Evolutionary conservation across 1,140 invertebrate genomes (phyloP).

Genomic region (Cepaea nemoralis): DNA sequence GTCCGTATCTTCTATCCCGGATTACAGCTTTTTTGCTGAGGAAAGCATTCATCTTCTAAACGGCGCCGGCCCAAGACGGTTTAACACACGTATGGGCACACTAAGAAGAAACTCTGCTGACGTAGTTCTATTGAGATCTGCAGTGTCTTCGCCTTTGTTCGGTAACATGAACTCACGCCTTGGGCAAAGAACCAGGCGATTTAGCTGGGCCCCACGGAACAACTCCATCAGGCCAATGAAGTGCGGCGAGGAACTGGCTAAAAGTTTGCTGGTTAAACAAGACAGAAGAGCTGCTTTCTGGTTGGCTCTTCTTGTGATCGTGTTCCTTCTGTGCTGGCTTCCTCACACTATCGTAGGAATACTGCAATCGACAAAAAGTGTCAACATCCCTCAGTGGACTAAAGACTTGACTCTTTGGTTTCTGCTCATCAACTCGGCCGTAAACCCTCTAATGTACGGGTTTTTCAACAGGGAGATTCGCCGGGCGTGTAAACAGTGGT

Average conservation of each 20-base stretch:
- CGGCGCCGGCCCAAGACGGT: neutral
- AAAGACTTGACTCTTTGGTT: slow-evolving; percentile 55
- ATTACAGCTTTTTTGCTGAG: slow-evolving; percentile 53
- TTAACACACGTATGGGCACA: neutral
- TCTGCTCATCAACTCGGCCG: slow-evolving; percentile 54
- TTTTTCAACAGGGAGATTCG: slow-evolving; percentile 62
- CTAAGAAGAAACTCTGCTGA: slow-evolving; percentile 6
- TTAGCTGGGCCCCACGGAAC: slow-evolving; percentile 27
- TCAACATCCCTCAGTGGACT: slow-evolving; percentile 47
- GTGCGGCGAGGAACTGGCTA: slow-evolving; percentile 56
- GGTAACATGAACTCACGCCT: neutral
- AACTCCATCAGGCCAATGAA: slow-evolving; percentile 16
- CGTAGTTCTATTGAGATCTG: neutral
- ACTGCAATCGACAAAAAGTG: slow-evolving; percentile 43
- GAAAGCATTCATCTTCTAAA: slow-evolving; percentile 42
- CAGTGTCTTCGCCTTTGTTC: neutral
- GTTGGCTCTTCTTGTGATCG: slow-evolving; percentile 58
- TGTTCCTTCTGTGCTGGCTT: slow-evolving; percentile 62
- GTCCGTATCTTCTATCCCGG: slow-evolving; percentile 45
- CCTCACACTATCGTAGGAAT: slow-evolving; percentile 55
- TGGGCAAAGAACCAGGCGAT: neutral
- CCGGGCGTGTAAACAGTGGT: slow-evolving; percentile 53
- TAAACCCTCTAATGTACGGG: slow-evolving; percentile 67
- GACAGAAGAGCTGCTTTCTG: slow-evolving; percentile 62
- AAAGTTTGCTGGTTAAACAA: slow-evolving; percentile 57